Evolutionary conservation across 2,113 vertebrate genomes (phyloP).

Genomic region (Lophochroa leadbeateri): DNA sequence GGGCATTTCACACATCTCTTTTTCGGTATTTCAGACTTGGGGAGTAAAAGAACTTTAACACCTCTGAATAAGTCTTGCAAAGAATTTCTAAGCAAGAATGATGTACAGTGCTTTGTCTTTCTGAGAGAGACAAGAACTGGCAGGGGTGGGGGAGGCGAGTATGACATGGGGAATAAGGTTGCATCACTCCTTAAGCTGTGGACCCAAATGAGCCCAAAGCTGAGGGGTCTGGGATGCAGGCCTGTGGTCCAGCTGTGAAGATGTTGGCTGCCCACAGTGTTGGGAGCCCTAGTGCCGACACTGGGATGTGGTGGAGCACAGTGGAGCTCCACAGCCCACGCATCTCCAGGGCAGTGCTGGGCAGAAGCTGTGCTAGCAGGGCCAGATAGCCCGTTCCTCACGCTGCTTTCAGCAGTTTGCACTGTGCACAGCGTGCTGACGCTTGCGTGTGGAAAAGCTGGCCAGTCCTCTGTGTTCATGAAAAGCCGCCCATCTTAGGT

Average conservation of each 20-base stretch:
- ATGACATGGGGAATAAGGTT: background rate
- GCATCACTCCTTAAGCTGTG: background rate
- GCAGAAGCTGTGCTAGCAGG: background rate
- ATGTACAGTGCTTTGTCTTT: background rate
- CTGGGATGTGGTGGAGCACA: fast-evolving
- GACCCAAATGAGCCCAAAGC: background rate
- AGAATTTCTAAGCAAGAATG: background rate
- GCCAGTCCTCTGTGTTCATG: background rate
- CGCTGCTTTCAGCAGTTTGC: background rate
- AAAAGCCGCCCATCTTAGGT: slow-evolving; percentile 7
- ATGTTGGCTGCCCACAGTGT: background rate
- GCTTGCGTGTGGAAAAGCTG: background rate
- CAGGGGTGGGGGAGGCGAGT: background rate
- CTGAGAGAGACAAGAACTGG: background rate
- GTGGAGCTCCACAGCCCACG: background rate
- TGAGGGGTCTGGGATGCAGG: background rate
- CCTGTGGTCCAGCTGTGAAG: background rate
- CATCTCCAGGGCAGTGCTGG: background rate
- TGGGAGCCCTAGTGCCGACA: background rate
- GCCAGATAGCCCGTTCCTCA: background rate
- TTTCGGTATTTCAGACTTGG: background rate
- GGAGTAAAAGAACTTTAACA: background rate
- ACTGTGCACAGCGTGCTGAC: background rate
- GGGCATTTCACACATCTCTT: background rate
- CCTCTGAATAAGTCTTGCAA: background rate